Conservation (phyloP, 2,113 vertebrate species). For the Vombatus ursinus region DNA sequence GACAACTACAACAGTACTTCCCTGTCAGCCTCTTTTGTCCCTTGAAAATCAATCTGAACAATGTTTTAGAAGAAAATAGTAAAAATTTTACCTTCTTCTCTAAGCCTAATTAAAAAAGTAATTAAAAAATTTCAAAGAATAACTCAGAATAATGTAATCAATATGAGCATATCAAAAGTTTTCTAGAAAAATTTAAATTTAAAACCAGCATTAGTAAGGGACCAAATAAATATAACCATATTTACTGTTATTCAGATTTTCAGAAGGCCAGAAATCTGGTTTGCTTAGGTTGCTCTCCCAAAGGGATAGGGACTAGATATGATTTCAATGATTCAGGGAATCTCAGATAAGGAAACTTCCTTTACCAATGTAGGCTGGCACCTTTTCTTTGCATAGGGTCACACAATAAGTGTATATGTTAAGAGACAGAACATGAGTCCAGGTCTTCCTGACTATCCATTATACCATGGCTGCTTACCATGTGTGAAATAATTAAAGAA, state of each 20-base stretch:
- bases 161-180: neutral
- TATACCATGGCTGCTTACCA: neutral
- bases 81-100: constrained; percentile 28
- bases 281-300: neutral
- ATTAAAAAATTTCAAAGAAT: constrained; percentile 3
- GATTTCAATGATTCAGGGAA: neutral
- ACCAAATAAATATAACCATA: neutral
- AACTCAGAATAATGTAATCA: neutral
- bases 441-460: neutral
- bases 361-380: neutral
- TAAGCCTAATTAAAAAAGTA: constrained; percentile 42
- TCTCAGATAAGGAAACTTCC: neutral
- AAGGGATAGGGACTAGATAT: neutral
- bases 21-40: constrained; percentile 12
- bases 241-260: constrained; percentile 12
- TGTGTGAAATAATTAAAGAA: neutral
- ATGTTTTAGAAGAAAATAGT: constrained; percentile 33
- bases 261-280: neutral
- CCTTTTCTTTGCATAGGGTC: neutral
- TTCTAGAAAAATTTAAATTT: neutral
- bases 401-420: neutral
- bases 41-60: neutral
- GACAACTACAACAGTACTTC: constrained; percentile 5
- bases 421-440: neutral
- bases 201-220: neutral